Conservation (phyloP, 2,888 invertebrate species). For the Lycocerus yunnanus region DNA sequence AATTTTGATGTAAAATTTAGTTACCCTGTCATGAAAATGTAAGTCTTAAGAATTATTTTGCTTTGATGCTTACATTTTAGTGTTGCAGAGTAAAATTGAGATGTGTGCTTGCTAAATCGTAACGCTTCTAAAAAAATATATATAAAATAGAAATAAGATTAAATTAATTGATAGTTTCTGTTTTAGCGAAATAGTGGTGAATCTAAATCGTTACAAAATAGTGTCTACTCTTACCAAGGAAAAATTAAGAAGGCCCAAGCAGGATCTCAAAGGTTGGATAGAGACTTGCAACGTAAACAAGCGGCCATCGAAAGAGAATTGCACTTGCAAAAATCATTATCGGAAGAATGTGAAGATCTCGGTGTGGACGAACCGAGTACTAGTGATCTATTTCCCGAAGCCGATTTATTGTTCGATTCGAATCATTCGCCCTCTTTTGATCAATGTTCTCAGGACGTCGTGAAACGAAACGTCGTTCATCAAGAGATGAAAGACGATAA, state of each 20-base stretch:
- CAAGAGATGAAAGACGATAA: constrained; percentile 37
- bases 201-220: constrained; percentile 43
- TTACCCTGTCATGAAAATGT: neutral
- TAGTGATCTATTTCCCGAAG: constrained; percentile 78
- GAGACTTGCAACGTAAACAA: constrained; percentile 56
- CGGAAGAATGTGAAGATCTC: constrained; percentile 78
- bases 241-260: constrained; percentile 47
- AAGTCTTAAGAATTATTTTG: neutral
- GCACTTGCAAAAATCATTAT: constrained; percentile 70
- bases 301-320: constrained; percentile 62
- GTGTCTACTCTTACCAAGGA: constrained; percentile 46
- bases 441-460: constrained; percentile 42
- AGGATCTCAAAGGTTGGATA: constrained; percentile 44
- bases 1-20: neutral
- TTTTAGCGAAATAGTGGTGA: constrained; percentile 15
- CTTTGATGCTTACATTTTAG: neutral
- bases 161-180: constrained; percentile 10
- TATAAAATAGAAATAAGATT: neutral
- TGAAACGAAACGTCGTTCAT: constrained; percentile 30
- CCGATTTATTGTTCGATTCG: constrained; percentile 72
- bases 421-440: constrained; percentile 70
- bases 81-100: neutral
- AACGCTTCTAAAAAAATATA: neutral
- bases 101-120: neutral
- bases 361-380: constrained; percentile 82